Conservation (phyloP, 2,797 vertebrate genomes). For the Oryzias sinensis region DNA sequence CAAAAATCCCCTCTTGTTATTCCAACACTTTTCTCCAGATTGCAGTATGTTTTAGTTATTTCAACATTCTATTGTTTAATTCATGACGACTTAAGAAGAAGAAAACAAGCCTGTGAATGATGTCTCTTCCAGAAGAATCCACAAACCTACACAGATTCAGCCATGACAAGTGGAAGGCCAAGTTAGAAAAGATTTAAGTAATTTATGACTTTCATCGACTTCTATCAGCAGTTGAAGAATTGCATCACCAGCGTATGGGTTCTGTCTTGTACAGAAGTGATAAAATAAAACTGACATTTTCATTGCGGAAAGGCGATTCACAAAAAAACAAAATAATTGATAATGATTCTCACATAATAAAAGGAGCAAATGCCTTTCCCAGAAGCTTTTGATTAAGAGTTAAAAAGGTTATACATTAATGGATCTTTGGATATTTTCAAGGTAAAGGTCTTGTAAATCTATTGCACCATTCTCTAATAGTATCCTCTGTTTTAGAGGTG, state of each 20-base stretch:
- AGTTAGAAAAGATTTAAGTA: slow-evolving; percentile 49
- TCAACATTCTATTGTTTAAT: slow-evolving; percentile 38
- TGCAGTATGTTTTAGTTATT: slow-evolving; percentile 47
- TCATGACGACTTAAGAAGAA: slow-evolving; percentile 22
- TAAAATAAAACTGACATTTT: slow-evolving; percentile 40
- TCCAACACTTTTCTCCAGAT: slow-evolving; percentile 7
- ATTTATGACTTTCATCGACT: slow-evolving; percentile 56
- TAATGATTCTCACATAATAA: no score
- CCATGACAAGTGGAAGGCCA: slow-evolving; percentile 45
- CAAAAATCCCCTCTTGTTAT: slow-evolving; percentile 10
- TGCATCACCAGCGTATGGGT: slow-evolving; percentile 25
- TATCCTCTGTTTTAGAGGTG: no score
- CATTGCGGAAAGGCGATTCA: slow-evolving; percentile 17
- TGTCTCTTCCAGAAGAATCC: slow-evolving; percentile 26
- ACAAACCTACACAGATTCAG: slow-evolving; percentile 27
- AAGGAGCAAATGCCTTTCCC: no score
- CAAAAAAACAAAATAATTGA: no score
- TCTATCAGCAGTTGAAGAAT: slow-evolving; percentile 35
- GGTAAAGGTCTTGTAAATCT: background rate
- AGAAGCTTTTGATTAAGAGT: background rate
- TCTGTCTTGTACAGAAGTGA: slow-evolving; percentile 14
- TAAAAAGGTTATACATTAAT: background rate
- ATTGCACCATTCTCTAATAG: no score
- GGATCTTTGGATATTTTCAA: background rate
- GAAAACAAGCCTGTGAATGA: slow-evolving; percentile 15